Base-by-base conservation (phyloP, 2,113 vertebrate species). In the Pterocles burchelli region DNA sequence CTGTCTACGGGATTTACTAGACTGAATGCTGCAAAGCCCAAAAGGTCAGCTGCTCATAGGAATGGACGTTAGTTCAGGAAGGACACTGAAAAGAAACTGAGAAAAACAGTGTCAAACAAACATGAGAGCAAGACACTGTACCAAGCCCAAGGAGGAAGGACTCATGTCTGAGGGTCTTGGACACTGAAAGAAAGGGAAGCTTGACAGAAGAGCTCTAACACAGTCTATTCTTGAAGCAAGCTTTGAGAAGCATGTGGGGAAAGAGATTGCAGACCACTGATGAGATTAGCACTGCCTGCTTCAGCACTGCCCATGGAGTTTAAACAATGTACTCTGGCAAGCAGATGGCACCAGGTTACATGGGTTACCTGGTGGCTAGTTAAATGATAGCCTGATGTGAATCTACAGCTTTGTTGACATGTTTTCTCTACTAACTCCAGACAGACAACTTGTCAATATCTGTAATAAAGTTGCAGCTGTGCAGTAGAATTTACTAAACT, bases 241-340 rank as follows among this genome's bases (percentile, higher is more conserved):
- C 15, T 84, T 38, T 36, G 29, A 9, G 38, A 80, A 75, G 12
- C 0, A 0, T 7, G 5, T 38, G 11, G 45, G 4, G 29, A 43
- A 46, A 38, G 29, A 67, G 21, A 59, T 0, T 58, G 22, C 20
- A 78, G 38, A 43, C 4, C 0, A 0, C 5, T 46, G 20, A 57
- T 43, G 10, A 43, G 6, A 8, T 36, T 49, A 24, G 25, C 4
- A 18, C 20, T 74, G 72, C 13, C 10, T 75, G 21, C 26, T 63
- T 62, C 43, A 67, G 68, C 33, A 15, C 17, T 18, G n/a, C 19
- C 33, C 3, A 2, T 5, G 7, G 11, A 57, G 7, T 13, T 34
- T 51, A 26, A 79, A 75, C 73, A 71, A 48, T 1, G 3, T 28
- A 57, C 34, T 70, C 25, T 11, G 20, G 28, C 11, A 67, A 19